phyloP scores from a whole-genome alignment of 2,797 vertebrate species.

The Neostethus bicornis region DNA sequence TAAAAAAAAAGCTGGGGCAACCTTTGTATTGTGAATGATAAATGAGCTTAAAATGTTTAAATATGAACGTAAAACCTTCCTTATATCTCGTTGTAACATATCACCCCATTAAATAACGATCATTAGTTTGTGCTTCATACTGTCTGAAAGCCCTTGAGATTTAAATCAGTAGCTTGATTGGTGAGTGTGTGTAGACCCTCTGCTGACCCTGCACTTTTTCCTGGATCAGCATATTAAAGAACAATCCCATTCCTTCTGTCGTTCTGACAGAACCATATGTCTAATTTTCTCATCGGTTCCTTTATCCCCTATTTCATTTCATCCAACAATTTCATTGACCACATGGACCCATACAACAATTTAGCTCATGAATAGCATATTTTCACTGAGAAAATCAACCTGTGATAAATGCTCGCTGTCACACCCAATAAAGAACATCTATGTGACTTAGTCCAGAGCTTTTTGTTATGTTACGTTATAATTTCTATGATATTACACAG shows the following conservation, averaged over 20 bases:
- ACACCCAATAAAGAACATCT: constrained; percentile 2
- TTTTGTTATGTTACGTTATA: background rate
- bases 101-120: background rate
- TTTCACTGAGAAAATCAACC: constrained; percentile 1
- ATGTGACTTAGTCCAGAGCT: background rate
- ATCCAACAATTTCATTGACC: constrained; percentile 2
- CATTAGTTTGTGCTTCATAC: constrained; percentile 7
- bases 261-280: constrained; percentile 37
- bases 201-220: constrained; percentile 34
- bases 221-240: constrained; percentile 18
- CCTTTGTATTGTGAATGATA: background rate
- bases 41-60: background rate
- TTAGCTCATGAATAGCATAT: constrained; percentile 8
- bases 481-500: background rate
- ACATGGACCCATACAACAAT: constrained; percentile 4
- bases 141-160: constrained; percentile 16
- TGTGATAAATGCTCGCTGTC: constrained; percentile 9
- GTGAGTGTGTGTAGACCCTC: background rate
- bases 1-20: too few relatives aligned
- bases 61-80: background rate
- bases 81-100: background rate
- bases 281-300: constrained; percentile 2
- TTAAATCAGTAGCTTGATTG: constrained; percentile 1
- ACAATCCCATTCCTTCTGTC: constrained; percentile 28
- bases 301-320: constrained; percentile 9